Conservation (phyloP, 2,888 invertebrate genomes). For the Leucoma salicis region DNA sequence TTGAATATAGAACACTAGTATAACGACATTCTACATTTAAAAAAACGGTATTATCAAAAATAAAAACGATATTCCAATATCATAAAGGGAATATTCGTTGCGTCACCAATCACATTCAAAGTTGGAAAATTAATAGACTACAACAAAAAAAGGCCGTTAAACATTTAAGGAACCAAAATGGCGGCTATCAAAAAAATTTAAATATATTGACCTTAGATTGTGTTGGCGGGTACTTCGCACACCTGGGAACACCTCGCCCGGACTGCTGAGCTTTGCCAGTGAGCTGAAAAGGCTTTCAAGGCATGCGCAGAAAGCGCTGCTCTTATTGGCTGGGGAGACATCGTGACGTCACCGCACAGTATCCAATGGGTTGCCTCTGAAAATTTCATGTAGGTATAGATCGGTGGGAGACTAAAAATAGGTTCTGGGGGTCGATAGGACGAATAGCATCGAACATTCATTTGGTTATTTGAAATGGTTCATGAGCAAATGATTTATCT, state of each 20-base stretch:
- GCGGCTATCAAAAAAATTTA: constrained; percentile 27
- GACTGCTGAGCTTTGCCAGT: constrained; percentile 59
- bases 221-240: constrained; percentile 68
- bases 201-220: constrained; percentile 66
- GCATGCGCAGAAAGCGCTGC: constrained; percentile 58
- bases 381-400: constrained; percentile 75
- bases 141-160: constrained; percentile 14
- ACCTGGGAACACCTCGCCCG: constrained; percentile 75
- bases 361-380: constrained; percentile 64
- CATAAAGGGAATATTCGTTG: background rate
- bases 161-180: constrained; percentile 40
- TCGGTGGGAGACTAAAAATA: constrained; percentile 76
- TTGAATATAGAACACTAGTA: background rate
- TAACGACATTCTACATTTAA: background rate
- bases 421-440: constrained; percentile 44
- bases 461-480: constrained; percentile 27
- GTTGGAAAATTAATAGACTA: too few relatives aligned
- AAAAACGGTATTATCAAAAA: background rate
- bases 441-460: constrained; percentile 34
- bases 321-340: constrained; percentile 58
- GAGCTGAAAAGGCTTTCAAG: constrained; percentile 53
- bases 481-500: constrained; percentile 14
- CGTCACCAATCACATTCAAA: background rate
- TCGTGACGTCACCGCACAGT: constrained; percentile 65
- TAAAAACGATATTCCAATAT: background rate